Evolutionary conservation across 2,797 vertebrate genomes (phyloP), one percentile per base, ranked within the genome.

Genomic region (Pseudopleuronectes americanus): DNA sequence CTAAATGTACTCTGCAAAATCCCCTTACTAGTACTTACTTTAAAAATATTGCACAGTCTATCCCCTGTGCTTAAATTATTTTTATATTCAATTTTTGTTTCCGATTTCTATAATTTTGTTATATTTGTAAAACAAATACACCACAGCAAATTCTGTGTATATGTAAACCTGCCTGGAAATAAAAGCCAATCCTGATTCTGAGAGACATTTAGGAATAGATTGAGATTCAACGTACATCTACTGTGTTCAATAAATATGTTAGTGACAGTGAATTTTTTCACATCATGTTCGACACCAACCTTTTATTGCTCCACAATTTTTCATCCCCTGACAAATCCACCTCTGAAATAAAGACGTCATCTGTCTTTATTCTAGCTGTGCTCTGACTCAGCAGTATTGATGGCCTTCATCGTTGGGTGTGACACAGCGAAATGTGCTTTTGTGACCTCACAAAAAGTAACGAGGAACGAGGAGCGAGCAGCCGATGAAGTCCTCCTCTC

Each of bases 361-460:
- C 54, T 4, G 9, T 48, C 74, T 68, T 56, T 64, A 61, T 72
- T 71, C 78, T 28, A 14, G 21, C 57, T 26, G 31, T 22, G 66
- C 52, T 52, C 67, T 88, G 88, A 89, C 65, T 89, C 87, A 81
- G 87, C 81, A 3, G 31, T 58, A 26, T 7, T 52, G 54, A 64
- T 19, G 54, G 79, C 64, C 36, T 36, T 65, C 69, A 67, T 56
- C 26, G 52, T 58, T 4, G 19, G 2, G 51, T 51, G 57, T 73
- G 68, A 80, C 24, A 87, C 76, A 87, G 81, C 77, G 28, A 43
- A 28, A 79, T 33, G 62, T 53, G 61, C 19, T 17, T 1, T 23
- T 56, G 58, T 23, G 31, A 63, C 64, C 64, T 74, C 41, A 61
- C 59, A 49, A 45, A 56, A 23, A 54, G 58, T 59, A 75, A 54